Evolutionary conservation across 2,888 invertebrate species (phyloP).

Genomic region (Leistus spinibarbis): DNA sequence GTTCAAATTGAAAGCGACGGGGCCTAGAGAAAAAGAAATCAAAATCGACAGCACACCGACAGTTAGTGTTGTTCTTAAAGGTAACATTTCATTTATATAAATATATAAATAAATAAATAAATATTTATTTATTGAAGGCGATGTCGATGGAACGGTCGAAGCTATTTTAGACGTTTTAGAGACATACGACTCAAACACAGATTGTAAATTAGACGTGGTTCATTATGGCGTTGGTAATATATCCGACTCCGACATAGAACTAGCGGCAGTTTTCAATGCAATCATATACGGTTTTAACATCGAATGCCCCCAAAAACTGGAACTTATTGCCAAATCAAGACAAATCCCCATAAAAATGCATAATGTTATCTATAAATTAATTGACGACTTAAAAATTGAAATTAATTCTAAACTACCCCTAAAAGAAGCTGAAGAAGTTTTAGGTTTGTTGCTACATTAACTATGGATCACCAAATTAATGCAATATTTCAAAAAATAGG

Average conservation of each 20-base stretch:
- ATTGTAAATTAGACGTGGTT: conserved; percentile 81
- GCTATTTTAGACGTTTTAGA: conserved; percentile 90
- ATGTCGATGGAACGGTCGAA: conserved; percentile 96
- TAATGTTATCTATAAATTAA: conserved; percentile 92
- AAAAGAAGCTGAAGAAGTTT: conserved; percentile 73
- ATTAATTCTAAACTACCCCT: conserved; percentile 75
- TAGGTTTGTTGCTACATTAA: conserved; percentile 63
- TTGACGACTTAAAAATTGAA: conserved; percentile 86
- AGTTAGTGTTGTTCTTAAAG: conserved; percentile 71
- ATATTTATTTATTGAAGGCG: conserved; percentile 62
- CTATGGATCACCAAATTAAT: background rate
- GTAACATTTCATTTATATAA: conserved; percentile 48
- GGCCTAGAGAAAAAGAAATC: conserved; percentile 66
- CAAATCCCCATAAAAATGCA: conserved; percentile 69
- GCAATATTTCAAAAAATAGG: conserved; percentile 58
- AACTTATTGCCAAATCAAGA: conserved; percentile 60
- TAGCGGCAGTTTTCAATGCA: conserved; percentile 77
- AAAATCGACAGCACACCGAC: conserved; percentile 56
- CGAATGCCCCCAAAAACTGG: conserved; percentile 59
- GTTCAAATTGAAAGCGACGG: conserved; percentile 60
- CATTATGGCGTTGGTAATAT: conserved; percentile 91
- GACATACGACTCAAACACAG: conserved; percentile 76
- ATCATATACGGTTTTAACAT: conserved; percentile 91
- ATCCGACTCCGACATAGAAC: conserved; percentile 80
- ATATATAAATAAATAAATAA: background rate